phyloP scores from a whole-genome alignment of 2,888 invertebrate genomes.

The Malthinus flaveolus region DNA sequence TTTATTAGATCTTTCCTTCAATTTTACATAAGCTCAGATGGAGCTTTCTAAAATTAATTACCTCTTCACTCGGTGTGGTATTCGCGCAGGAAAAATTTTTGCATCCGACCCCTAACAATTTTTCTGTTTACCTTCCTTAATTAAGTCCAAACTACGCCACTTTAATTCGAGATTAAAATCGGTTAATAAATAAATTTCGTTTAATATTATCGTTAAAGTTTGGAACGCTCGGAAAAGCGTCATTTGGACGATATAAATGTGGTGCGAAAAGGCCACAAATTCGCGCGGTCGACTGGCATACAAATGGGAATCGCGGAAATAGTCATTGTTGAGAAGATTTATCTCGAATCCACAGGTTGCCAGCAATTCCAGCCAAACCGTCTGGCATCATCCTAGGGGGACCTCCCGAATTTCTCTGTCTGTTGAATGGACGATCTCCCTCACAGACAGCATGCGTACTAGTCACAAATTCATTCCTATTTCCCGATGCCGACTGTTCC shows the following conservation, averaged over 20 bases:
- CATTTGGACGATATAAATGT: no score
- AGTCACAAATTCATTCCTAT: conserved; percentile 40
- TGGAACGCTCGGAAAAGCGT: no score
- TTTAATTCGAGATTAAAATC: no score
- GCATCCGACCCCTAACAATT: background rate
- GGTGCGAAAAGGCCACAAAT: conserved; percentile 24
- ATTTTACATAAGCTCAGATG: conserved; percentile 27
- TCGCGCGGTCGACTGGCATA: conserved; percentile 27
- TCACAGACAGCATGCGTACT: conserved; percentile 50
- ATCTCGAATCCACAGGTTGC: conserved; percentile 56
- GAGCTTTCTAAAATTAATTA: conserved; percentile 29
- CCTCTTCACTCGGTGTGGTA: conserved; percentile 26
- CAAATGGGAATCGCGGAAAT: conserved; percentile 42
- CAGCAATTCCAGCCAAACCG: conserved; percentile 46
- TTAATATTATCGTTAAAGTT: no score
- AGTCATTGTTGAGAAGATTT: conserved; percentile 48
- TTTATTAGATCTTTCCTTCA: conserved; percentile 32
- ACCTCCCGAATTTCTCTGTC: conserved; percentile 47
- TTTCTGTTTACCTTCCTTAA: conserved; percentile 20
- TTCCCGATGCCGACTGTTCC: conserved; percentile 43
- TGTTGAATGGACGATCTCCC: conserved; percentile 51
- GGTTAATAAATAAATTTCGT: no score
- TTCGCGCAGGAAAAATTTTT: conserved; percentile 17
- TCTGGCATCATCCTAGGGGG: conserved; percentile 49
- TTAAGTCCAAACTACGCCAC: background rate